Evolutionary conservation across 2,113 vertebrate genomes (phyloP).

Genomic region (Lanius ludovicianus): DNA sequence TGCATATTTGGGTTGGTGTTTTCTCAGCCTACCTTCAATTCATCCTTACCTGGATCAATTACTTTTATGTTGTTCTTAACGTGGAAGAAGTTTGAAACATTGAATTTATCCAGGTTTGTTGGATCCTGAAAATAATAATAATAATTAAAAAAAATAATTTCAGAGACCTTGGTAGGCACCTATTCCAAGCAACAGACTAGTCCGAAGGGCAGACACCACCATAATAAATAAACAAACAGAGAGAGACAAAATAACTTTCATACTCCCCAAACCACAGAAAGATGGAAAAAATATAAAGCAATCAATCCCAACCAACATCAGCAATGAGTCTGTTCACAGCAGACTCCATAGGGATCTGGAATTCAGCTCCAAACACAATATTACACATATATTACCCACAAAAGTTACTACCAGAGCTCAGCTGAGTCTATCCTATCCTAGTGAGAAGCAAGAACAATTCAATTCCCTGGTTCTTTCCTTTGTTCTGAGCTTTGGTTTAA

Average conservation of each 20-base stretch:
- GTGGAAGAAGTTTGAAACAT: constrained; percentile 93
- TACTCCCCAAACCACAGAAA: background rate
- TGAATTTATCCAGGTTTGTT: constrained; percentile 96
- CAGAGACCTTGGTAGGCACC: background rate
- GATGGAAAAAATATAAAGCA: background rate
- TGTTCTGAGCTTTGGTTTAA: background rate
- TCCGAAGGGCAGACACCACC: background rate
- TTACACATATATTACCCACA: background rate
- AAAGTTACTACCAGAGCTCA: background rate
- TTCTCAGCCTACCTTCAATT: background rate
- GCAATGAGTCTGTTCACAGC: background rate
- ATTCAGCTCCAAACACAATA: background rate
- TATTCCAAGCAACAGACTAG: background rate
- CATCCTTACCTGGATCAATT: constrained; percentile 86
- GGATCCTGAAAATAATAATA: constrained; percentile 81
- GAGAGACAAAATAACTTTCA: background rate
- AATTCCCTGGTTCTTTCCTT: background rate
- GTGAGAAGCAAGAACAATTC: background rate
- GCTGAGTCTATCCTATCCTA: background rate
- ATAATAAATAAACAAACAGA: background rate
- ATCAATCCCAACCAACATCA: background rate
- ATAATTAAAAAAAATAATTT: background rate
- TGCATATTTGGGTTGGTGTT: background rate
- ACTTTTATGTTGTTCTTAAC: constrained; percentile 95
- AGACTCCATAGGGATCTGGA: background rate